These are phyloP conservation scores for Tetragnatha montana DNA, from an alignment of 2,888 invertebrate genomes.

Conservation along the genomic window DNA sequence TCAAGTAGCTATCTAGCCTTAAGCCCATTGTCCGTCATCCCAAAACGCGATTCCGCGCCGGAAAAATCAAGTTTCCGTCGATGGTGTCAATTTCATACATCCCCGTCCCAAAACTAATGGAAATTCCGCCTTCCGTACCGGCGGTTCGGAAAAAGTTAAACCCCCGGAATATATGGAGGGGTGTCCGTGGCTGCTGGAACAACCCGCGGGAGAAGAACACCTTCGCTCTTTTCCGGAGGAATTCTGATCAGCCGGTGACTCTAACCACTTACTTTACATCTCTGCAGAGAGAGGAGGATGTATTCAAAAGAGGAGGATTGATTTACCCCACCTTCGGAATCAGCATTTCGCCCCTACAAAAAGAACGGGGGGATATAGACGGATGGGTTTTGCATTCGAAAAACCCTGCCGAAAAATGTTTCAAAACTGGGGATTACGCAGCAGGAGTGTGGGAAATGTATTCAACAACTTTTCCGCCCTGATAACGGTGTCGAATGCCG, in stretches of 20 bases:
- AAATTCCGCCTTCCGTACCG: conserved; percentile 67
- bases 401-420: conserved; percentile 54
- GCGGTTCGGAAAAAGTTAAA: conserved; percentile 65
- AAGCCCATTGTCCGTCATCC: neutral
- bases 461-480: conserved; percentile 68
- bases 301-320: conserved; percentile 70
- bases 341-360: conserved; percentile 63
- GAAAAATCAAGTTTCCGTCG: conserved; percentile 60
- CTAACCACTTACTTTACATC: conserved; percentile 70
- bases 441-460: conserved; percentile 63
- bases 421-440: conserved; percentile 68
- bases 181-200: conserved; percentile 41
- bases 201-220: conserved; percentile 35
- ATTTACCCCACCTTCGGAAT: conserved; percentile 66
- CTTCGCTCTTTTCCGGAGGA: conserved; percentile 55
- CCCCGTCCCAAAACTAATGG: conserved; percentile 59
- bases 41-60: conserved; percentile 45
- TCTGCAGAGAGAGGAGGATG: too few species aligned
- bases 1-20: too few species aligned
- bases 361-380: conserved; percentile 48
- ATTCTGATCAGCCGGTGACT: conserved; percentile 52
- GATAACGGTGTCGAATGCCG: conserved; percentile 60
- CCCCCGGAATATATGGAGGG: conserved; percentile 59
- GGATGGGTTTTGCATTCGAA: conserved; percentile 66
- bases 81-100: conserved; percentile 51